phyloP scores from a whole-genome alignment of 1,140 invertebrate genomes.

The Vanessa atalanta region DNA sequence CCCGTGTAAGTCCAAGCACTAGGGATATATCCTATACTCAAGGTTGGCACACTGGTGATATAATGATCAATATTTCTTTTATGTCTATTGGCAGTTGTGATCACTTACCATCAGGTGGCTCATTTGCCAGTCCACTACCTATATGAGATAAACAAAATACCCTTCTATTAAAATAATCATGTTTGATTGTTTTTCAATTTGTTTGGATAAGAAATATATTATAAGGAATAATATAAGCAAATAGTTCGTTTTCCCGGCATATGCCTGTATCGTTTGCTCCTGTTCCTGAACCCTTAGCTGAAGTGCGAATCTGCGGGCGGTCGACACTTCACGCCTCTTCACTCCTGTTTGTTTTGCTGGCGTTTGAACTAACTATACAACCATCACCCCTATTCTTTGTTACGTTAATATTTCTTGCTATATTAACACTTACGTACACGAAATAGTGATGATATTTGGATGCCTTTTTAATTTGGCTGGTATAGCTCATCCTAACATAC shows the following conservation, averaged over 20 bases:
- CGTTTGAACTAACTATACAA: constrained; percentile 58
- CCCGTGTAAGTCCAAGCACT: no score
- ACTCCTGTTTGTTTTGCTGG: constrained; percentile 70
- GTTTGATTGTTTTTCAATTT: background rate
- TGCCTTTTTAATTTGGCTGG: constrained; percentile 1
- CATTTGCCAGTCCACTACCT: no score
- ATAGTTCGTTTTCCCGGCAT: constrained; percentile 24
- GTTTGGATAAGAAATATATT: background rate
- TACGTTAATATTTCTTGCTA: constrained; percentile 18
- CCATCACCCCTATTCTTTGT: constrained; percentile 12
- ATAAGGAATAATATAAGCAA: constrained; percentile 9
- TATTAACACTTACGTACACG: constrained; percentile 13
- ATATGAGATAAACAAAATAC: no score
- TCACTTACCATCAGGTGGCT: no score
- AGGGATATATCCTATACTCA: no score
- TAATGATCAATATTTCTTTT: no score
- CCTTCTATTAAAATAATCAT: no score
- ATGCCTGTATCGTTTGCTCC: constrained; percentile 49
- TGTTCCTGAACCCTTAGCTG: constrained; percentile 55
- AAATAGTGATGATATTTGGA: constrained; percentile 7
- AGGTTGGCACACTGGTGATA: no score
- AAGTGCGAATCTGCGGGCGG: constrained; percentile 74
- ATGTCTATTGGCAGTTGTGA: no score
- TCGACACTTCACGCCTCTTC: constrained; percentile 58
- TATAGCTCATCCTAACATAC: constrained; percentile 13